These are phyloP conservation scores for Mesitornis unicolor DNA, from an alignment of 2,113 vertebrate species.

Conservation along the genomic window DNA sequence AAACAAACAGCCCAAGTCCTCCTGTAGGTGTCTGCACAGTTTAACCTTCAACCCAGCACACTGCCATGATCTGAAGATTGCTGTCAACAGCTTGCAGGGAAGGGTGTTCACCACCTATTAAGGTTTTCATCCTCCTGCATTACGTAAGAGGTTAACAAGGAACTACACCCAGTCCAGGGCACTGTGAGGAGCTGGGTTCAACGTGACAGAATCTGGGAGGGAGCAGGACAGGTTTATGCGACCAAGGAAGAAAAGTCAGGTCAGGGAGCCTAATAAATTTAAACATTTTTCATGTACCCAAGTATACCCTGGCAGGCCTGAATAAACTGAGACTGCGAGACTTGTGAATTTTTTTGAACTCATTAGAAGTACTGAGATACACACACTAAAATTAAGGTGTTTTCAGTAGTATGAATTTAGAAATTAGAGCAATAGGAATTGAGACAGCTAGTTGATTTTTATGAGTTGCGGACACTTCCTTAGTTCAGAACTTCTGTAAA, in stretches of 20 bases:
- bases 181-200: neutral
- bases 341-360: neutral
- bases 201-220: neutral
- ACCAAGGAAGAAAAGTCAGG: neutral
- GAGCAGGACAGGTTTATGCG: neutral
- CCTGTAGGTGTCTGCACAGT: neutral
- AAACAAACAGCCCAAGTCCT: neutral
- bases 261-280: neutral
- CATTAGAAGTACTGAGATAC: neutral
- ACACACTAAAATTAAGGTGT: neutral
- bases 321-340: neutral
- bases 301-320: neutral
- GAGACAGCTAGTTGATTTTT: neutral
- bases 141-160: neutral
- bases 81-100: neutral
- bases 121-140: slow-evolving; percentile 4
- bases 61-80: neutral
- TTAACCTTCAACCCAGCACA: neutral
- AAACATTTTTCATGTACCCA: neutral
- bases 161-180: neutral
- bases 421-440: neutral
- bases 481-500: neutral
- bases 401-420: neutral
- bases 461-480: neutral
- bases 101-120: slow-evolving; percentile 24